Evolutionary conservation across 2,888 invertebrate species (phyloP).

Genomic region (Agrypnus murinus): DNA sequence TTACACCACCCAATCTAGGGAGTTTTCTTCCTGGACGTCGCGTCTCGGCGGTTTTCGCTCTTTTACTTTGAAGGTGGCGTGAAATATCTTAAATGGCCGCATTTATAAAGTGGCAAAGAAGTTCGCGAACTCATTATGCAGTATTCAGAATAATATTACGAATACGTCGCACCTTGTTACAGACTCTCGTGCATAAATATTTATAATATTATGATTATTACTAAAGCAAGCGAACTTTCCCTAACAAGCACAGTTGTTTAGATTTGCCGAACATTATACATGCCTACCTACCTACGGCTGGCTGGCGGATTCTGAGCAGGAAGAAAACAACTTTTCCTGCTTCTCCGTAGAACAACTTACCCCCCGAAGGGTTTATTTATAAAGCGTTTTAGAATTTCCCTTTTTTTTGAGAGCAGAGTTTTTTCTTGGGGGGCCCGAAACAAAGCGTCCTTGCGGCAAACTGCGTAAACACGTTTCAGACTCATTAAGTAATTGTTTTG

Average conservation of each 20-base stretch:
- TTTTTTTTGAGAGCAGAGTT: conserved; percentile 42
- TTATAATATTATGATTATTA: conserved; percentile 51
- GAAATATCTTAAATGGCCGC: conserved; percentile 51
- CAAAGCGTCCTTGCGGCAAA: conserved; percentile 49
- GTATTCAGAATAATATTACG: conserved; percentile 43
- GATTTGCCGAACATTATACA: conserved; percentile 35
- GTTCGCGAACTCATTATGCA: conserved; percentile 52
- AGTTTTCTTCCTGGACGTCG: conserved; percentile 15
- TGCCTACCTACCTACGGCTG: background rate
- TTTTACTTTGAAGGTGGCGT: conserved; percentile 39
- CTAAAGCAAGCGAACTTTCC: conserved; percentile 42
- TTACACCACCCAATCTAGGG: conserved; percentile 24
- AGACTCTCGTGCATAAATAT: conserved; percentile 49
- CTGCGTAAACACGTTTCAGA: conserved; percentile 52
- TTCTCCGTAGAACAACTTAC: conserved; percentile 6
- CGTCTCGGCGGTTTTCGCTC: conserved; percentile 32
- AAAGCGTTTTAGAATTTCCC: conserved; percentile 47
- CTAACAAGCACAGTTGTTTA: conserved; percentile 47
- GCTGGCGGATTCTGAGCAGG: background rate
- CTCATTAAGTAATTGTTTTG: conserved; percentile 59
- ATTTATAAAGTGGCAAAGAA: conserved; percentile 49
- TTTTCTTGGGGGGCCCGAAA: conserved; percentile 29
- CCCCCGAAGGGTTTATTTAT: conserved; percentile 47
- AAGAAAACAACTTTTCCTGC: conserved; percentile 37
- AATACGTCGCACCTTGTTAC: conserved; percentile 45